Base-by-base conservation (phyloP, 2,888 invertebrate genomes). In the Papilio gigon region DNA sequence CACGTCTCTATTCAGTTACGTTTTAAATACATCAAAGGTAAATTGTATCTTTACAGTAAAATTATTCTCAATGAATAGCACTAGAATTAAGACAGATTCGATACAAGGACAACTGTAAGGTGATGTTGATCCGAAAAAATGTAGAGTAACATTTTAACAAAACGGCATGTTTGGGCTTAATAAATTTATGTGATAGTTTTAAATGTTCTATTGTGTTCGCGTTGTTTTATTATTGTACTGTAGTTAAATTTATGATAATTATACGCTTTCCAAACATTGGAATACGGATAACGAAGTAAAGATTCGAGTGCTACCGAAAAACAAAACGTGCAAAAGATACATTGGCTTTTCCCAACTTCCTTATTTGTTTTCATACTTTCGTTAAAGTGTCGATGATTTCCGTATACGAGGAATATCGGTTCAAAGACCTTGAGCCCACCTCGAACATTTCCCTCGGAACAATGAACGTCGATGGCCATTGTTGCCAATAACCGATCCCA, bases 401-500 rank as follows among this genome's bases (percentile, higher is more conserved):
- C 53, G 30, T 30, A 27, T 53, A 56, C 9, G 30, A 8, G 8
- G n/a, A 50, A 20, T 27, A 53, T 61, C 25, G 61, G 42, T 25
- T 61, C n/a, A n/a, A 25, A 58, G 25, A 20, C 35, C 56, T 25
- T 25, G 56, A 44, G 17, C 27, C 56, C 35, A n/a, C 33, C 22
- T 25, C 33, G 12, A 37, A n/a, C 17, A 17, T 63, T 64, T 64
- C 58, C 64, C 40, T 59, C 63, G 27, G 63, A 62, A 59, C 68
- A 64, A 68, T 59, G 59, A 67, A 17, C 56, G 11, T n/a, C 35
- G n/a, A 33, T 27, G 22, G 47, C 12, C 47, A 47, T 47, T 47
- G 53, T 40, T 50, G 67, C 44, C 47, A 63, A 68, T 64, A 59
- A 64, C 50, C 60, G 50, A 68, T 68, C 33, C n/a, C 33, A 22